Evolutionary conservation across 2,888 invertebrate species (phyloP).

Genomic region (Ectemnius lituratus): DNA sequence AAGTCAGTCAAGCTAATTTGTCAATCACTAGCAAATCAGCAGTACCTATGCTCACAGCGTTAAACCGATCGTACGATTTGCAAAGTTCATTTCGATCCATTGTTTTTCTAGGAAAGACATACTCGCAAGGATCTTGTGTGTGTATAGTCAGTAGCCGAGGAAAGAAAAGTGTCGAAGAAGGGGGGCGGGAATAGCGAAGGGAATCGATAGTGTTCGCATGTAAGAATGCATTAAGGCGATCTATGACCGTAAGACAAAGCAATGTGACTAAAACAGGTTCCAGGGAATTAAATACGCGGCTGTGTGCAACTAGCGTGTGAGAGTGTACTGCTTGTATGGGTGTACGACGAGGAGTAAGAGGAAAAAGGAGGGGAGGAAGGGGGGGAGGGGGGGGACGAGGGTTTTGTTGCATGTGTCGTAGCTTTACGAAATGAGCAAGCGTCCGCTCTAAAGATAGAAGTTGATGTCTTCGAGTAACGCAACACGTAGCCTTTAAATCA

Average conservation of each 20-base stretch:
- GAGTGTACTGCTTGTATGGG: background rate
- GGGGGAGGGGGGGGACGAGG: constrained; percentile 5
- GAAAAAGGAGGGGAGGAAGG: too few relatives aligned
- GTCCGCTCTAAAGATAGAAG: constrained; percentile 59
- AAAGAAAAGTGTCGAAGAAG: too few relatives aligned
- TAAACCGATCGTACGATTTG: too few relatives aligned
- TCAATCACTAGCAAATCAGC: too few relatives aligned
- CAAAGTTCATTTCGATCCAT: too few relatives aligned
- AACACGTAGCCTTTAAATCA: constrained; percentile 53
- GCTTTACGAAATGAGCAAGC: constrained; percentile 51
- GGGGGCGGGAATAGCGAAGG: constrained; percentile 18
- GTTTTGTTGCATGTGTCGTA: constrained; percentile 29
- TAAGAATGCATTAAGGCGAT: constrained; percentile 56
- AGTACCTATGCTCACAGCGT: too few relatives aligned
- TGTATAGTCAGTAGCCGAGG: too few relatives aligned
- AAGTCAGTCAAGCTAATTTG: too few relatives aligned
- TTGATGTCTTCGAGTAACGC: constrained; percentile 54
- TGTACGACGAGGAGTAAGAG: too few relatives aligned
- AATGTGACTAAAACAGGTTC: constrained; percentile 55
- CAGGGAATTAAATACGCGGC: constrained; percentile 35
- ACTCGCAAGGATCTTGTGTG: too few relatives aligned
- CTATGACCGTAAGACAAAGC: constrained; percentile 61
- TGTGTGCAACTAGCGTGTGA: constrained; percentile 24
- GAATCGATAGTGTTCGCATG: constrained; percentile 55
- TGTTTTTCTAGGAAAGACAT: too few relatives aligned